Evolutionary conservation across 2,797 vertebrate species (phyloP), one percentile per base, ranked within the genome.

Genomic region (Epinephelus awoara): DNA sequence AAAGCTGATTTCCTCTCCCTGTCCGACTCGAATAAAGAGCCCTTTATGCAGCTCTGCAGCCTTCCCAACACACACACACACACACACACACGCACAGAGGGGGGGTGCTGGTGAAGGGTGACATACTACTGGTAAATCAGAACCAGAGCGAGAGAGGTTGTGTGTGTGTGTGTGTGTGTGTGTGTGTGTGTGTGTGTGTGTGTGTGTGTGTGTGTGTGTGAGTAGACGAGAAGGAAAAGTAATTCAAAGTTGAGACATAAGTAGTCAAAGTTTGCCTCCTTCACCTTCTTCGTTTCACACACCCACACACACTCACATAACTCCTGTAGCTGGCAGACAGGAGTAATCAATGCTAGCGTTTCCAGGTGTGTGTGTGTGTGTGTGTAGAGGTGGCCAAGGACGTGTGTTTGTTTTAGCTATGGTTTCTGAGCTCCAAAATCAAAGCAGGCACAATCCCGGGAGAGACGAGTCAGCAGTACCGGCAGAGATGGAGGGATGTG

Each of bases 1-100:
- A 91, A 95, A 93, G 92, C 94, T 93, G 94, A 95, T 96, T 96
- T 95, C 95, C 95, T 96, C 92, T 95, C 93, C 90, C 94, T 96
- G 94, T 96, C 94, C 92, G 80, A 90, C 87, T 82, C 27, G 92
- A 95, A 95, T 96, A 96, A 96, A 95, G 95, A 85, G 83, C 87
- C 94, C 95, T 96, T 96, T 96, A 96, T 96, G 93, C 91, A 75
- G 87, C 83, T 89, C 83, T 72, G 80, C 86, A 85, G 84, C 82
- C 82, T 80, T 86, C 85, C 83, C 85, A 68, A 79, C 83, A 73
- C 84, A 85, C 77, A 84, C 84, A 89, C 85, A 75, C 72, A 75
- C 73, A 71, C 80, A 77, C 27, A 29, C 5, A 29, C 27, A 27
- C 27, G 1, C 70, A 82, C 77, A 86, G 49, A 56, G 25, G 10